Base-by-base conservation (phyloP, 1,140 invertebrate species). In the Tachypleus tridentatus region DNA sequence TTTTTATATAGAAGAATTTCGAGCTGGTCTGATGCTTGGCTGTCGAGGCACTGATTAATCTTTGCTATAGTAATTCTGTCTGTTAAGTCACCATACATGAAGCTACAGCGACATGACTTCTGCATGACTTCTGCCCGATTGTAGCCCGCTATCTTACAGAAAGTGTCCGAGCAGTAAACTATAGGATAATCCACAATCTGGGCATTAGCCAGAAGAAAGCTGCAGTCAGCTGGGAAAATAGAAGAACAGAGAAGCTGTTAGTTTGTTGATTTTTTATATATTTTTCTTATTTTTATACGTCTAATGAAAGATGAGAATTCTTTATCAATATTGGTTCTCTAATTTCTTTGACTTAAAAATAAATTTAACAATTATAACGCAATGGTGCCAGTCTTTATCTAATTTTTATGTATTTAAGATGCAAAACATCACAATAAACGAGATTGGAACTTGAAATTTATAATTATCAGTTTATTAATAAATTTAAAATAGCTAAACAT, bases 151-250 rank as follows among this genome's bases (percentile, higher is more conserved):
- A 99, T 91, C 81, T 98, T 98, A 82, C 93, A 98, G 84, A 99
- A 99, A 67, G 93, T 93, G 79, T 99, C 96, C 83, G 98, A 99
- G 84, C 95, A 98, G 82, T 99, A 99, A 67, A 99, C 97, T 76
- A 99, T 99, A 51, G 97, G 97, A 79, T 97, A 99, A 81, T 99
- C 97, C 72, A 99, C 93, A 75, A 99, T 98, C 83, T 98, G 94
- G 76, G 97, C 97, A 82, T 99, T 99, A 69, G 97, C 95, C 80
- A 99, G 81, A 73, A 99, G 83, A 79, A 99, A 99, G 78, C 93
- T 97, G 84, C 92, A 97, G 81, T 99, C 97, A 81, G 93, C 91
- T 93, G 84, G 60, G 73, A 75, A 73, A 74, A 60, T 58, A 62
- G 47, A 66, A 62, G 10, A 61, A 58, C 54, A 11, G 54, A 29